Base-by-base conservation (phyloP, 2,888 invertebrate species). In the Drosophila picticornis region DNA sequence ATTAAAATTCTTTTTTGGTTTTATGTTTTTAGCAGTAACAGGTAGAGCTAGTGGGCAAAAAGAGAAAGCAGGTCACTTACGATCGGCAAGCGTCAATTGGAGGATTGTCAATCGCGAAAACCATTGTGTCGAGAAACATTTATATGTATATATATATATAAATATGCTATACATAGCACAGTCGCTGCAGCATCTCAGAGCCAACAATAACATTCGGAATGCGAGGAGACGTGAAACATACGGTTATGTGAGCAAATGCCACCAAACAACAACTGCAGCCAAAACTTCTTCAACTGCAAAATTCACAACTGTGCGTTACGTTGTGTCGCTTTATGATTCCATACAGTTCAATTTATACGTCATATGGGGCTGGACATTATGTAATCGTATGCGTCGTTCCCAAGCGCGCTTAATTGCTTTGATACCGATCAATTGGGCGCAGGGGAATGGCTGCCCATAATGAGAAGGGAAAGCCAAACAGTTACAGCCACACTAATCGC, bases 11-110 rank as follows among this genome's bases (percentile, higher is more conserved):
- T 2, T n/a, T 48, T 16, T 51, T 65, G 9, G 16, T 36, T 29
- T 43, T 13, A 9, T 36, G 40, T 36, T 51, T 55, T 38, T 40
- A 31, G 34, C 40, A 59, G 59, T 43, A 73, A 67, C 67, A 67
- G 76, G 78, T 72, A 76, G 60, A 64, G 72, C 53, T 60, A 53
- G 77, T 77, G 62, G 77, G 61, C 65, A 59, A 70, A 82, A 84
- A 87, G 90, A 89, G 84, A 84, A 84, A 89, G 84, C 90, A 74
- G 90, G 90, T 84, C 84, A 86, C 71, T 81, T 86, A 68, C 74
- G 77, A 81, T 81, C 81, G 65, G 65, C 72, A 83, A 75, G 72
- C 72, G 71, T 58, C 75, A 81, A 84, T 82, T 83, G 76, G 76
- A 82, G 72, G 70, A 70, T 73, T 70, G 84, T 62, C 71, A 74